Evolutionary conservation across 2,888 invertebrate genomes (phyloP).

Genomic region (Rapana venosa): DNA sequence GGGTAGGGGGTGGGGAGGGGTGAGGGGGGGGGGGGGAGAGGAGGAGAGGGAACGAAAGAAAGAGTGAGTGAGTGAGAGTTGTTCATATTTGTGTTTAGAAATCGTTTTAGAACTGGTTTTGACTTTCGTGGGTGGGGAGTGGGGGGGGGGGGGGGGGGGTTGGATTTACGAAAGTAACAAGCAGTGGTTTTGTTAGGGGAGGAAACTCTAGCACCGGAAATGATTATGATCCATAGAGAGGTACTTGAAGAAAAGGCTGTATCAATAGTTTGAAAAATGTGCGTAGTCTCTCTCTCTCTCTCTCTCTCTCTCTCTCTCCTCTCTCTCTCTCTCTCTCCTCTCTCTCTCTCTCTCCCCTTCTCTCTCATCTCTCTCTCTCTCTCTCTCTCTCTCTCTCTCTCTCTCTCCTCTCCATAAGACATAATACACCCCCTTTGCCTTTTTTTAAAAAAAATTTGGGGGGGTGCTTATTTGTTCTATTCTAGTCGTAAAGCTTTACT

Average conservation of each 20-base stretch:
- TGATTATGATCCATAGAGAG: background rate
- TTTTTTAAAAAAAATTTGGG: no score
- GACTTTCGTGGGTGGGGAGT: no score
- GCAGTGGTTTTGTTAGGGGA: background rate
- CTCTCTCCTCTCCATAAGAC: no score
- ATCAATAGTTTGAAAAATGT: background rate
- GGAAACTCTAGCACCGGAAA: background rate
- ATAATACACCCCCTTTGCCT: no score
- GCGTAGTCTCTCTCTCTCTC: no score
- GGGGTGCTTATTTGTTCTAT: no score
- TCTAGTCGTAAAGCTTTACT: no score
- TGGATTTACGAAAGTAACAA: background rate
- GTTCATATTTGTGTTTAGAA: no score
- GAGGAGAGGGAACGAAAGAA: background rate
- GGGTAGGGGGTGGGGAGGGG: background rate
- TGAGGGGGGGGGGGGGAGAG: background rate
- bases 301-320: no score
- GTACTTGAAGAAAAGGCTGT: background rate
- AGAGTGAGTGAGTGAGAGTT: background rate
- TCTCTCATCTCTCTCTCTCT: background rate
- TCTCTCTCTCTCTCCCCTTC: background rate
- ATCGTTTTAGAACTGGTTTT: conserved; percentile 4
- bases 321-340: background rate
- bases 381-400: no score
- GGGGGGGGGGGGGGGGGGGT: no score